Evolutionary conservation across 2,113 vertebrate species (phyloP).

Genomic region (Coreoperca whiteheadi): DNA sequence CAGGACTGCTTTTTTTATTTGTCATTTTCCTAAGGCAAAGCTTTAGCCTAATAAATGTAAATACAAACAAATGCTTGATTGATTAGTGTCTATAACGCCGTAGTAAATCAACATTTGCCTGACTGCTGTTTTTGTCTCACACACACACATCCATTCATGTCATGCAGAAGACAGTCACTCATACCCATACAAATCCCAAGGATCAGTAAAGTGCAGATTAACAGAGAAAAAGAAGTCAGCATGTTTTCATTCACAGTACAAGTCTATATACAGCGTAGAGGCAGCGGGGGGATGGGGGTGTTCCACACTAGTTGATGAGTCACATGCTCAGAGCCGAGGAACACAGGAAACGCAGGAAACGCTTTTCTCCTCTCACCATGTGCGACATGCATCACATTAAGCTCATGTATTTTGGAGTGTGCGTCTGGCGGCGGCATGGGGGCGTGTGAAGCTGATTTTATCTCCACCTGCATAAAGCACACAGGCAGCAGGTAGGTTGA

Average conservation of each 20-base stretch:
- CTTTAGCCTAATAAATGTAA: not conserved
- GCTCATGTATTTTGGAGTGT: constrained; percentile 6
- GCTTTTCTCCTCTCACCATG: constrained; percentile 19
- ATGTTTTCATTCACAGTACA: constrained; percentile 6
- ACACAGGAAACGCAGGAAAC: constrained; percentile 57
- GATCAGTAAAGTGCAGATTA: not conserved
- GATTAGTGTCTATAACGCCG: not conserved
- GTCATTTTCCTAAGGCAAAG: not conserved
- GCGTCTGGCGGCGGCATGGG: not conserved
- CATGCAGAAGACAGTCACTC: too few species aligned
- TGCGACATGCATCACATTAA: constrained; percentile 18
- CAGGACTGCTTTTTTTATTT: not conserved
- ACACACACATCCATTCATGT: too few species aligned
- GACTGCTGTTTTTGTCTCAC: not conserved
- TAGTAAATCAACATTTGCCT: not conserved
- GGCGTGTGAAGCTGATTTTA: constrained; percentile 15
- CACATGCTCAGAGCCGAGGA: constrained; percentile 31
- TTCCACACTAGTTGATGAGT: constrained; percentile 16
- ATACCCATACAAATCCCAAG: not conserved
- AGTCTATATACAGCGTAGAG: not conserved
- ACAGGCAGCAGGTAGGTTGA: not conserved
- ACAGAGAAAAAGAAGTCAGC: constrained; percentile 12
- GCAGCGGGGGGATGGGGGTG: not conserved
- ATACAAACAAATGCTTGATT: not conserved
- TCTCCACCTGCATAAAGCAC: constrained; percentile 30